Evolutionary conservation across 2,888 invertebrate species (phyloP), one percentile per base, ranked within the genome.

Genomic region (Arctia plantaginis): DNA sequence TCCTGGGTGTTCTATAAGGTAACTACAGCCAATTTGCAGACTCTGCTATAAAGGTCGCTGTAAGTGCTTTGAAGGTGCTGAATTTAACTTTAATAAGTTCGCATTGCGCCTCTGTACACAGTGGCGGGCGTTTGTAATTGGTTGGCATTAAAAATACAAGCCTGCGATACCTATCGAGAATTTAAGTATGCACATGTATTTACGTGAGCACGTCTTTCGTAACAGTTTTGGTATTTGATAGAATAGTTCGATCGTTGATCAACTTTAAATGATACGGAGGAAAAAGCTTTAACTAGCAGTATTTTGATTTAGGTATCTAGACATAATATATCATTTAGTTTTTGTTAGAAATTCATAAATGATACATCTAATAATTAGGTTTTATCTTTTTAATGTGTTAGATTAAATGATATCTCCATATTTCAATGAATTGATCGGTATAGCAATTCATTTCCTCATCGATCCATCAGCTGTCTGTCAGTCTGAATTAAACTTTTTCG

Each of bases 51-150:
- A 91, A 90, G 86, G 87, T 86, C 83, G 80, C 79, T 85, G 85
- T 89, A 85, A 87, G 86, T 87, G 85, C 83, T 85, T 74, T 81
- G 78, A 85, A 81, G 75, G 77, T 86, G 84, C 80, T 85, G 89
- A 91, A 93, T 93, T 90, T 91, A 93, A 92, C 87, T 92, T 94
- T 93, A 93, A 93, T 93, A 91, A 91, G 90, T 90, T 92, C 92
- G 92, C 90, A 91, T 83, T 93, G 91, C 92, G 91, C 90, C 88
- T 87, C 76, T 69, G 77, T 85, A 85, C 86, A 88, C 82, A 86
- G 71, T 73, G 71, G 73, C 77, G 66, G 66, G 82, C 79, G 83
- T 80, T 85, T 82, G 83, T 85, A 86, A 88, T 87, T 81, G 82
- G 71, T 87, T 82, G 82, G 71, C 81, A 83, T 86, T 86, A 88